These are phyloP conservation scores for Siniperca chuatsi DNA, from an alignment of 2,113 vertebrate species.

Conservation along the genomic window DNA sequence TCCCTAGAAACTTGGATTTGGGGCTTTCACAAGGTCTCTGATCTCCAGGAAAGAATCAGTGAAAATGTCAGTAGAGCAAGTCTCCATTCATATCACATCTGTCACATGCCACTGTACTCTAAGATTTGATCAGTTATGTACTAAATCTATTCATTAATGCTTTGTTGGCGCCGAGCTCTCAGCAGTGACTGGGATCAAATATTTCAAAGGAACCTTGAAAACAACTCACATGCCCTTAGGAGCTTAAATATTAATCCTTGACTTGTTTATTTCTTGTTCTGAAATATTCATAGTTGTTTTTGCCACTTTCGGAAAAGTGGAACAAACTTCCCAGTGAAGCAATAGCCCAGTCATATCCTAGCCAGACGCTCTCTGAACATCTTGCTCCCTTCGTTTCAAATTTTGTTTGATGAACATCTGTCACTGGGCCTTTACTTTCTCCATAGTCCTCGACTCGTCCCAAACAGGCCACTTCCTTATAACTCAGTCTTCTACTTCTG, in stretches of 20 bases:
- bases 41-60: conserved; percentile 56
- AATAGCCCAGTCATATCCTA: conserved; percentile 33
- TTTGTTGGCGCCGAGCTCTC: conserved; percentile 63
- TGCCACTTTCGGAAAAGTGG: conserved; percentile 75
- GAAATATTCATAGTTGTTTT: conserved; percentile 85
- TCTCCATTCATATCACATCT: conserved; percentile 23
- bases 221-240: conserved; percentile 71
- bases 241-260: conserved; percentile 84
- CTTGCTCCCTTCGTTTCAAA: conserved; percentile 63
- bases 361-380: conserved; percentile 64
- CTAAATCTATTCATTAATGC: conserved; percentile 75
- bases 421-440: conserved; percentile 43
- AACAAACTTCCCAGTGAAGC: conserved; percentile 75
- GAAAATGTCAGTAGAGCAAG: conserved; percentile 20
- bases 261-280: conserved; percentile 81
- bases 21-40: conserved; percentile 19
- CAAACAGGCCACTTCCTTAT: conserved; percentile 1
- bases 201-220: conserved; percentile 77
- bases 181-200: conserved; percentile 68
- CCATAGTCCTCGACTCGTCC: not conserved
- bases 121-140: conserved; percentile 74
- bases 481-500: not conserved
- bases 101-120: conserved; percentile 47
- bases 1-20: conserved; percentile 24
- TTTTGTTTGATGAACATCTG: conserved; percentile 74